These are phyloP conservation scores for Penaeus chinensis DNA, from an alignment of 1,140 invertebrate genomes.

Conservation along the genomic window DNA sequence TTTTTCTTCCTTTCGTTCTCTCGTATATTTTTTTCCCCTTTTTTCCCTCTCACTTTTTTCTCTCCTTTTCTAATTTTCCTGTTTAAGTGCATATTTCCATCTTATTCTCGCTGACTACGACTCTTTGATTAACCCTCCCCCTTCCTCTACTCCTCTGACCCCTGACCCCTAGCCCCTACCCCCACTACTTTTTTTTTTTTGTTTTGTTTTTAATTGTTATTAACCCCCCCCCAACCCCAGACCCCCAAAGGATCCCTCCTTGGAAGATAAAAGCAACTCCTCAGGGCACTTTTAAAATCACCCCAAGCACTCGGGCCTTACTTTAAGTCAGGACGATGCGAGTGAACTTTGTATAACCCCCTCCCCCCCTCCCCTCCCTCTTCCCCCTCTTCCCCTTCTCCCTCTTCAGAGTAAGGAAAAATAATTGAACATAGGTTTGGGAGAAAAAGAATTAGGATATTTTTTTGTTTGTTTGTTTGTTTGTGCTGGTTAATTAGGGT, in stretches of 20 bases:
- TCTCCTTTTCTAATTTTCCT: not conserved
- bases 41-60: not conserved
- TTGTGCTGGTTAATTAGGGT: too few relatives aligned
- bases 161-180: too few relatives aligned
- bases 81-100: too few relatives aligned
- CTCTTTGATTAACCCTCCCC: not conserved
- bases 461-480: too few relatives aligned
- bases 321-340: not conserved
- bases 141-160: not conserved
- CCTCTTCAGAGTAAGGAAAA: not conserved
- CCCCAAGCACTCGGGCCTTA: not conserved
- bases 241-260: not conserved
- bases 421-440: too few relatives aligned
- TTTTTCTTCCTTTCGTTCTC: too few relatives aligned
- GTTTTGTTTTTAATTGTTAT: too few relatives aligned
- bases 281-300: not conserved
- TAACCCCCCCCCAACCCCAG: too few relatives aligned
- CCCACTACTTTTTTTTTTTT: too few relatives aligned
- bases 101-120: not conserved
- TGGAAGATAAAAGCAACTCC: not conserved
- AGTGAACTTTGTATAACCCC: not conserved
- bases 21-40: too few relatives aligned
- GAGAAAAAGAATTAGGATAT: too few relatives aligned
- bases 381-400: constrained; percentile 10
- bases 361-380: not conserved